These are phyloP conservation scores for Cheilosia vulpina DNA, from an alignment of 2,888 invertebrate genomes.

Conservation along the genomic window DNA sequence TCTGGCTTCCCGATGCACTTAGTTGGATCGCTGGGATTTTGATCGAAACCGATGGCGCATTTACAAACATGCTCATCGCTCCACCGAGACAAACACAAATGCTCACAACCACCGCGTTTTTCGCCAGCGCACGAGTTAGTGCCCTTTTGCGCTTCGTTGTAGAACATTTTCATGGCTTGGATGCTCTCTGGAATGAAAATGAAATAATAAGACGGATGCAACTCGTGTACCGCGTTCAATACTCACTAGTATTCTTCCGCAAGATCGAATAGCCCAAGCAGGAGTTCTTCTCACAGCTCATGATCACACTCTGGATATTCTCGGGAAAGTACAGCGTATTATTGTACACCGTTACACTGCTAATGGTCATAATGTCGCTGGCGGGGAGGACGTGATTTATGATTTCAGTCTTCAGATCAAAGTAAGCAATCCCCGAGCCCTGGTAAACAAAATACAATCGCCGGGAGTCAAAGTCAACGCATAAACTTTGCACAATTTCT, in stretches of 20 bases:
- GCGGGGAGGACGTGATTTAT: slow-evolving; percentile 79
- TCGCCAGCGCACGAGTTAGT: slow-evolving; percentile 85
- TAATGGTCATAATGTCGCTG: slow-evolving; percentile 81
- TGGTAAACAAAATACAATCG: slow-evolving; percentile 90
- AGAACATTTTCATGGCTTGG: slow-evolving; percentile 88
- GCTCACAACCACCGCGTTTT: slow-evolving; percentile 87
- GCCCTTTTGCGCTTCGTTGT: slow-evolving; percentile 87
- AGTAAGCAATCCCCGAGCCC: slow-evolving; percentile 85
- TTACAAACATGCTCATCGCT: slow-evolving; percentile 86
- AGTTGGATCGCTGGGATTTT: slow-evolving; percentile 84
- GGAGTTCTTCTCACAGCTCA: slow-evolving; percentile 86
- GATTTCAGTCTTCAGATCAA: slow-evolving; percentile 84
- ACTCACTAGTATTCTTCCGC: slow-evolving; percentile 85
- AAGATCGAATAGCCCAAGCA: slow-evolving; percentile 84
- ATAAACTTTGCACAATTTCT: slow-evolving; percentile 85
- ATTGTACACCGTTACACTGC: slow-evolving; percentile 88
- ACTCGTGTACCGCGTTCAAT: too few species aligned
- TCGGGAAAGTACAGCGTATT: slow-evolving; percentile 88
- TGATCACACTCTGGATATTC: slow-evolving; percentile 86
- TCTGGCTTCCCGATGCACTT: slow-evolving; percentile 86
- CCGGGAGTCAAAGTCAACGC: slow-evolving; percentile 85
- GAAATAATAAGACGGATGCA: neutral
- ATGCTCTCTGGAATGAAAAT: slow-evolving; percentile 85
- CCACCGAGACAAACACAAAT: slow-evolving; percentile 89
- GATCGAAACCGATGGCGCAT: slow-evolving; percentile 90